A percentile compares a stretch with the other conserved stretches of the same genome.
Evolutionary conservation across 2,888 invertebrate species (phyloP).

Genomic region (Meloe dianella): DNA sequence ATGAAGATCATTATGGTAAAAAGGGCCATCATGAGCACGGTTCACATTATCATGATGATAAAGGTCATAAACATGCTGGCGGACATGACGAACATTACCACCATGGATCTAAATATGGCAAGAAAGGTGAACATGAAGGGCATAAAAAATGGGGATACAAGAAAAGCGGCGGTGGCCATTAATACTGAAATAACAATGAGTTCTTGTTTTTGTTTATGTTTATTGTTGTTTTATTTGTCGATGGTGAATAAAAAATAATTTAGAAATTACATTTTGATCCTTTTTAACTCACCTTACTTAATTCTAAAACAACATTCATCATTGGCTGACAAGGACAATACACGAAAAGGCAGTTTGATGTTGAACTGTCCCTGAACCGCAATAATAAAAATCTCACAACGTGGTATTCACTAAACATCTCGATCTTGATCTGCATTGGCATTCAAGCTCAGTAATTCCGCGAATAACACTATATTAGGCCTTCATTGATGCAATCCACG

Average conservation of each 20-base stretch:
- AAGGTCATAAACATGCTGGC: constrained; percentile 78
- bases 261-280: background rate
- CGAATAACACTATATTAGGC: too few relatives aligned
- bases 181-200: background rate
- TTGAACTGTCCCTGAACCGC: background rate
- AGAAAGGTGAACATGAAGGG: constrained; percentile 80
- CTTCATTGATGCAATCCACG: too few relatives aligned
- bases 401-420: too few relatives aligned
- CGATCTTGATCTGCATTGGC: too few relatives aligned
- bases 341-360: background rate
- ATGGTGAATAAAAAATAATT: constrained; percentile 21
- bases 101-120: constrained; percentile 76
- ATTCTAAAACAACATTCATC: constrained; percentile 33
- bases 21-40: constrained; percentile 83
- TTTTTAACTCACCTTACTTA: constrained; percentile 22
- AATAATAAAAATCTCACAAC: background rate
- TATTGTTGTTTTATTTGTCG: constrained; percentile 31
- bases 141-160: constrained; percentile 79
- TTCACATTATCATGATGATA: constrained; percentile 78
- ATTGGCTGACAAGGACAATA: constrained; percentile 9
- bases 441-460: too few relatives aligned
- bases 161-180: constrained; percentile 51
- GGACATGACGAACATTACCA: constrained; percentile 80
- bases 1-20: constrained; percentile 79
- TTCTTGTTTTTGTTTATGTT: constrained; percentile 22